phyloP scores from a whole-genome alignment of 2,113 vertebrate genomes.

The Odobenus rosmarus region DNA sequence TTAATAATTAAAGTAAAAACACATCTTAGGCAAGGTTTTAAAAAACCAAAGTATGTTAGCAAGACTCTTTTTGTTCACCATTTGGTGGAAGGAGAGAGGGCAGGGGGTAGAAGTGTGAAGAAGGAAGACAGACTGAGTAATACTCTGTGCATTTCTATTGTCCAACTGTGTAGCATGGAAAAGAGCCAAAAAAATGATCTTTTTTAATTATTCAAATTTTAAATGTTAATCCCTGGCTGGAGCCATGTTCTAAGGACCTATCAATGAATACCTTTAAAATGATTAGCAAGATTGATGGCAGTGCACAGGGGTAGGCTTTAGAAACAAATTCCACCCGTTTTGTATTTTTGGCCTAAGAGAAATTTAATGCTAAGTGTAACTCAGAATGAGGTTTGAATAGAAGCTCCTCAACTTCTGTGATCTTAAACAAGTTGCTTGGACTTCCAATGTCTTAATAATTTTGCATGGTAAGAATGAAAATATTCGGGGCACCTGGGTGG shows the following conservation, averaged over 20 bases:
- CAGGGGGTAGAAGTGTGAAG: not conserved
- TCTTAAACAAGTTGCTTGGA: not conserved
- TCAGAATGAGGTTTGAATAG: not conserved
- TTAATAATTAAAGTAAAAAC: conserved; percentile 27
- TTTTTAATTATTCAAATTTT: not conserved
- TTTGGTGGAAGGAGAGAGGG: not conserved
- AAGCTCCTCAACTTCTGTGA: not conserved
- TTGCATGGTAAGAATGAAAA: not conserved
- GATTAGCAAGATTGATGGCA: not conserved
- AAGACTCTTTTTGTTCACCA: not conserved
- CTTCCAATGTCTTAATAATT: not conserved
- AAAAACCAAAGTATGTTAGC: not conserved
- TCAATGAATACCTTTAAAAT: not conserved
- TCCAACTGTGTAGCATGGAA: not conserved
- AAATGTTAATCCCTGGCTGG: not conserved
- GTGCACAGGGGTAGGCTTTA: not conserved
- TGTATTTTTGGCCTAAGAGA: not conserved
- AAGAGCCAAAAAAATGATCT: not conserved
- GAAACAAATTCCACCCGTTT: not conserved
- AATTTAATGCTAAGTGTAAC: conserved; percentile 34
- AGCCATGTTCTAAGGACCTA: not conserved
- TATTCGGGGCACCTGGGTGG: not conserved
- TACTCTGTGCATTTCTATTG: not conserved
- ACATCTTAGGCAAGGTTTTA: not conserved
- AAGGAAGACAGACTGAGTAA: not conserved